A percentile compares a stretch with the other conserved stretches of the same genome.
Conservation (phyloP, 2,113 vertebrate species). For the Perognathus longimembris region DNA sequence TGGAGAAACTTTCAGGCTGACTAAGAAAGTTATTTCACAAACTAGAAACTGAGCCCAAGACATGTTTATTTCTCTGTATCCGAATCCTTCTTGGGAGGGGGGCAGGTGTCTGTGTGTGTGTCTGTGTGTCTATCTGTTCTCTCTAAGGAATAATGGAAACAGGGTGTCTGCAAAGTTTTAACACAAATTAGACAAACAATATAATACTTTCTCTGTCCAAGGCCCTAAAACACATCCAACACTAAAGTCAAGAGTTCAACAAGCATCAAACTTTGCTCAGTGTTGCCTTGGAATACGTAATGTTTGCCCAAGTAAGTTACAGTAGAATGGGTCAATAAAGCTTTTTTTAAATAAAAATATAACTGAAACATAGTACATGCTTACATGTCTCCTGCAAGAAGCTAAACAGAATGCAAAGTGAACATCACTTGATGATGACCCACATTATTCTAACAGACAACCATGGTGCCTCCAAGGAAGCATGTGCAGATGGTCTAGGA, state of each 20-base stretch:
- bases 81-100: not conserved
- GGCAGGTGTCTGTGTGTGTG: not conserved
- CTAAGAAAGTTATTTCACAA: not conserved
- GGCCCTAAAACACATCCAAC: not conserved
- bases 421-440: not conserved
- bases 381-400: not conserved
- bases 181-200: not conserved
- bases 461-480: not conserved
- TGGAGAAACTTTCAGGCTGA: not conserved
- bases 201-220: not conserved
- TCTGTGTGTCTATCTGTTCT: not conserved
- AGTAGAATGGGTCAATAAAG: not conserved
- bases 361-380: not conserved
- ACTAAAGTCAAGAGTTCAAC: not conserved
- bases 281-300: not conserved
- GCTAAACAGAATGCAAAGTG: not conserved
- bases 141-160: not conserved
- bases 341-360: not conserved
- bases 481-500: not conserved
- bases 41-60: not conserved
- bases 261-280: not conserved
- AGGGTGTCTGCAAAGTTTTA: not conserved
- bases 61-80: not conserved
- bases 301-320: conserved; percentile 16
- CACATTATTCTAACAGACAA: not conserved